Percentiles rank a stretch among this genome's conserved stretches.
Conservation (phyloP, 2,113 vertebrate species). For the Irena cyanogastra region DNA sequence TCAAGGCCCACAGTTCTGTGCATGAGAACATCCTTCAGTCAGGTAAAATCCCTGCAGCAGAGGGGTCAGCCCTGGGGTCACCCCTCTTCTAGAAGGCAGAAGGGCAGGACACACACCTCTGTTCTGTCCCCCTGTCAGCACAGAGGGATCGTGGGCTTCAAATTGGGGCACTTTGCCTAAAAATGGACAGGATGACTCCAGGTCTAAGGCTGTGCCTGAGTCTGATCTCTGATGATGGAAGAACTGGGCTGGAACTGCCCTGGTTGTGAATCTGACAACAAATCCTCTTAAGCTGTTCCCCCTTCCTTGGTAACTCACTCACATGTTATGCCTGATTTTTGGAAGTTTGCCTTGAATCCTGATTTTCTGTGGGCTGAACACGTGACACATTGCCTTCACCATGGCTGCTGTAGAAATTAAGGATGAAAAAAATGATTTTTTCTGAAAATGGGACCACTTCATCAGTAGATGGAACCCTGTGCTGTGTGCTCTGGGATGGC, state of each 20-base stretch:
- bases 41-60: not conserved
- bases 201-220: not conserved
- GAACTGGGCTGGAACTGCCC: not conserved
- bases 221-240: not conserved
- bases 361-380: not conserved
- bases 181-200: not conserved
- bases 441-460: not conserved
- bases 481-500: not conserved
- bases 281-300: not conserved
- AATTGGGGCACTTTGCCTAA: not conserved
- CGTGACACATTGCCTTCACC: accelerated
- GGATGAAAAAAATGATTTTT: not conserved
- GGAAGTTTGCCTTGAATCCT: not conserved
- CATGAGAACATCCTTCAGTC: not conserved
- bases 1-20: not conserved
- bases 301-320: not conserved
- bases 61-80: not conserved
- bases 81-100: not conserved
- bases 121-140: no score
- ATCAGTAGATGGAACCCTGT: not conserved
- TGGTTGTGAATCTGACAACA: not conserved
- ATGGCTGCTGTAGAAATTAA: not conserved
- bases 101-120: not conserved
- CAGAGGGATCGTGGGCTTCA: not conserved
- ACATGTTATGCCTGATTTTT: not conserved